These are phyloP conservation scores for Rhinopomastus cyanomelas DNA, from an alignment of 2,113 vertebrate species.

Conservation along the genomic window DNA sequence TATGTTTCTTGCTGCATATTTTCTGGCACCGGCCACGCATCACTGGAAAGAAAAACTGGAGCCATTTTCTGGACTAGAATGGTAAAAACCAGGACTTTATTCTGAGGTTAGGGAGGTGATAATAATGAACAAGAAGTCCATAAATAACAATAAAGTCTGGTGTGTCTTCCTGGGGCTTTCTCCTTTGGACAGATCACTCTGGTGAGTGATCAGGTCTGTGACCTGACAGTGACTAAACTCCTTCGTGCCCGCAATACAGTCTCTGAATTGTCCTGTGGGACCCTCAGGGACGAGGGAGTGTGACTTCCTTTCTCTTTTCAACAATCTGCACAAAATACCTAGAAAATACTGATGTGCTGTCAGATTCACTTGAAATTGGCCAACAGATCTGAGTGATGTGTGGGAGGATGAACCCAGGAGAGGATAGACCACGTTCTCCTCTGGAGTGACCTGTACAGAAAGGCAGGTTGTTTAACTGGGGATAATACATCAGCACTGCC, in stretches of 20 bases:
- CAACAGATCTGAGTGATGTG: background rate
- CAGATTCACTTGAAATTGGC: background rate
- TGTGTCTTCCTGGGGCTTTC: background rate
- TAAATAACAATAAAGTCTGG: background rate
- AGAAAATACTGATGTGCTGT: background rate
- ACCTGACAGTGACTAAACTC: background rate
- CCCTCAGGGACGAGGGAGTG: background rate
- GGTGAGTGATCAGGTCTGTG: background rate
- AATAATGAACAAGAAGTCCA: background rate
- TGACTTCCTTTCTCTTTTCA: background rate
- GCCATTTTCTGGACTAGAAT: background rate
- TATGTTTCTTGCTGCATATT: background rate
- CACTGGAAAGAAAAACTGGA: background rate
- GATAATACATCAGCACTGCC: background rate
- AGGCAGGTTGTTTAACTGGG: background rate
- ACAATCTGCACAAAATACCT: background rate
- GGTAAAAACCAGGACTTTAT: accelerated
- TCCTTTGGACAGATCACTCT: background rate
- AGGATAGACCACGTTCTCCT: background rate
- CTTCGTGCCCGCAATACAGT: background rate
- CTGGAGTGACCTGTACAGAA: background rate
- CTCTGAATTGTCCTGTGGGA: background rate
- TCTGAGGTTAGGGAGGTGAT: background rate
- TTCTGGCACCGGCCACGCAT: background rate
- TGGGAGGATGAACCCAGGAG: background rate